phyloP scores from a whole-genome alignment of 1,140 invertebrate genomes.

The Triops longicaudatus region DNA sequence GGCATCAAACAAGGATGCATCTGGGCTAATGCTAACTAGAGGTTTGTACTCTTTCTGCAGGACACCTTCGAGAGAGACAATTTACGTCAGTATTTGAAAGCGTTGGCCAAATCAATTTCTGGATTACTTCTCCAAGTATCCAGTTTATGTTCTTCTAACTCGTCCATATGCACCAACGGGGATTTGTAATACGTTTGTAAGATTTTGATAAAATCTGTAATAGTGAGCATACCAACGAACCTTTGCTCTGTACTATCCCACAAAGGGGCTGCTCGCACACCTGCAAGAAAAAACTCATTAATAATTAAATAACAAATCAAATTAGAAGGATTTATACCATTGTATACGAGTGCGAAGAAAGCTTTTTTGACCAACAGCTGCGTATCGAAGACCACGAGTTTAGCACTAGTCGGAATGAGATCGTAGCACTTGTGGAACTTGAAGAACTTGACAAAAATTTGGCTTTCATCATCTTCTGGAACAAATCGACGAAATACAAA shows the following conservation, averaged over 20 bases:
- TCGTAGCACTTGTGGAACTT: conserved; percentile 99
- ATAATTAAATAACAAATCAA: not conserved
- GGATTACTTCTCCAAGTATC: conserved; percentile 82
- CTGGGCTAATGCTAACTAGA: conserved; percentile 76
- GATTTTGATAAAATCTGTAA: conserved; percentile 99
- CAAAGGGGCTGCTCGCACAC: conserved; percentile 90
- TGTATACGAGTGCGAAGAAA: conserved; percentile 96
- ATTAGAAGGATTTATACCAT: conserved; percentile 57
- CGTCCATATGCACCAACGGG: conserved; percentile 81
- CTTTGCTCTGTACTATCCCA: conserved; percentile 89
- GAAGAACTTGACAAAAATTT: conserved; percentile 98
- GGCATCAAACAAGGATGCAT: conserved; percentile 84
- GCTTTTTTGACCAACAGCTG: conserved; percentile 97
- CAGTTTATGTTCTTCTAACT: conserved; percentile 94
- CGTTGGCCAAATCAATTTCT: conserved; percentile 15
- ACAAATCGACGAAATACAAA: conserved; percentile 39
- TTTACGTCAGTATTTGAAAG: conserved; percentile 18
- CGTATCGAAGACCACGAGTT: conserved; percentile 99
- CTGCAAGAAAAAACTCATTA: conserved; percentile 41
- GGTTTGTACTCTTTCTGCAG: conserved; percentile 70
- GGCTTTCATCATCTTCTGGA: conserved; percentile 91
- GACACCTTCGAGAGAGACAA: conserved; percentile 51
- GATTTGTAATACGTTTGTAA: conserved; percentile 89
- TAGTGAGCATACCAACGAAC: conserved; percentile 96
- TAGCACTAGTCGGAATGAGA: conserved; percentile 96